Percentiles rank a stretch among this genome's conserved stretches.
Conservation (phyloP, 2,797 vertebrate species). For the Melanotaenia maccullochi region DNA sequence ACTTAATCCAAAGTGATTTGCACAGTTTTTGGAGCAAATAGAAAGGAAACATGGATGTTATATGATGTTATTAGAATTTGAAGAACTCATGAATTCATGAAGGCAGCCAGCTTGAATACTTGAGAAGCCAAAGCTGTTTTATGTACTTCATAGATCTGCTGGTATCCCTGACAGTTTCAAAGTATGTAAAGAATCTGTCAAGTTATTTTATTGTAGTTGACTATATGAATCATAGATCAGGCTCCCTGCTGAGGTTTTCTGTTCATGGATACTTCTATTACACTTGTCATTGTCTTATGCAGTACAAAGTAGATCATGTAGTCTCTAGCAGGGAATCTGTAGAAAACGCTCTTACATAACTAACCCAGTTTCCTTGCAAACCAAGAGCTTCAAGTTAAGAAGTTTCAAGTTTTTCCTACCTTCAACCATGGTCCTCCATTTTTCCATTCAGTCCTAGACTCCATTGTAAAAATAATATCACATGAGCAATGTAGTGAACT, state of each 20-base stretch:
- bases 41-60: not conserved
- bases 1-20: slow-evolving; percentile 24
- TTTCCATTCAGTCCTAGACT: slow-evolving; percentile 35
- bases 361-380: slow-evolving; percentile 19
- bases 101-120: not conserved
- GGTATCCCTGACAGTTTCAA: slow-evolving; percentile 12
- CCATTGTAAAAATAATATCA: slow-evolving; percentile 46
- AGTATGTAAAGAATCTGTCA: slow-evolving; percentile 30
- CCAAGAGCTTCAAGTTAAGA: slow-evolving; percentile 13
- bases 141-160: slow-evolving; percentile 7
- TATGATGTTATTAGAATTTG: not conserved
- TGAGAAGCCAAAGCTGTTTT: not conserved
- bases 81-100: not conserved
- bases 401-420: slow-evolving; percentile 61
- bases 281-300: slow-evolving; percentile 28
- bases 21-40: slow-evolving; percentile 11
- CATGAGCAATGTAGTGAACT: slow-evolving; percentile 12
- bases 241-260: slow-evolving; percentile 22
- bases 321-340: slow-evolving; percentile 19
- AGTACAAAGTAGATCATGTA: slow-evolving; percentile 17
- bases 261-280: slow-evolving; percentile 22
- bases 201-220: slow-evolving; percentile 12
- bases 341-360: slow-evolving; percentile 45
- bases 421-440: slow-evolving; percentile 39
- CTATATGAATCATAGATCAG: slow-evolving; percentile 32